Evolutionary conservation across 1,140 invertebrate species (phyloP), one percentile per base, ranked within the genome.

Genomic region (Thaumetopoea pityocampa): DNA sequence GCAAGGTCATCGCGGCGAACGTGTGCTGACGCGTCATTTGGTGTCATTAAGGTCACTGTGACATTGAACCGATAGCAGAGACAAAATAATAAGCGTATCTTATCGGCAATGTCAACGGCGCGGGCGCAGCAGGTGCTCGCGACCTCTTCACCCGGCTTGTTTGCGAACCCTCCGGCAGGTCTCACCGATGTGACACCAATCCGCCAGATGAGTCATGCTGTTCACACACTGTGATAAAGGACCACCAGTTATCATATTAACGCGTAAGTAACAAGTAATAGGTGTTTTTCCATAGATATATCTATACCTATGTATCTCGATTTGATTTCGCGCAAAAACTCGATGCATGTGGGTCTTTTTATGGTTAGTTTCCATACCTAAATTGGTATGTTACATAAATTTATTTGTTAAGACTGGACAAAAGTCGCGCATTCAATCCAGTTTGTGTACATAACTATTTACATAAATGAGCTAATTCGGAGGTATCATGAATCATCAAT

Each of bases 31-130:
- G 72, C 73, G 73, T 78, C 70, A 81, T 78, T 74, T 67, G 62
- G 60, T 72, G 77, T 76, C 79, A 84, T 78, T 80, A 73, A 81
- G 77, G 79, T 84, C 74, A 78, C 65, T 73, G 68, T 81, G 79
- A 81, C 79, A 81, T 83, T 83, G 79, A 73, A 51, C 52, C 58
- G 73, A 79, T 73, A 79, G 57, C 70, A 60, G 60, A 72, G 74
- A 77, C 79, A 79, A 83, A 83, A 83, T 79, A 78, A 81, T 80
- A 78, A 62, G 67, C 66, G 55, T 81, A 78, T 81, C 79, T 83
- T 83, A 83, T 83, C 79, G 51, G 54, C 77, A 83, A 79, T 72
- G 79, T 83, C 71, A 79, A 47, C 48, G 62, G 64, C 73, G 77
- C 74, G 65, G 60, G 68, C 73, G 76, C 78, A 77, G 73, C 78